Conservation (phyloP, 2,797 vertebrate species). For the Lutjanus argentimaculatus region DNA sequence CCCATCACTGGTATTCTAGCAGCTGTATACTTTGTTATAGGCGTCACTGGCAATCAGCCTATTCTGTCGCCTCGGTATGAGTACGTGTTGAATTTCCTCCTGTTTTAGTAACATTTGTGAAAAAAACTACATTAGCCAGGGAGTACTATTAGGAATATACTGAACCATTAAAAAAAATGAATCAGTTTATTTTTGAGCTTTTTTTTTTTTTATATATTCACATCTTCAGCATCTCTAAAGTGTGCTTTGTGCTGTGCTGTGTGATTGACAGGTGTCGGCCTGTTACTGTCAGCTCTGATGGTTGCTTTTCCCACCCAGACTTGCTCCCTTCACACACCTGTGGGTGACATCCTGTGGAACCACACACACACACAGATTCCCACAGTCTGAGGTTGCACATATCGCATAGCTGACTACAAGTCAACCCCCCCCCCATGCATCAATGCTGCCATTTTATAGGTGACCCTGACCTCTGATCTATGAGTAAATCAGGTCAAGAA, state of each 20-base stretch:
- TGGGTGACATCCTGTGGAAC: neutral
- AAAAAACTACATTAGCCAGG: too few species aligned
- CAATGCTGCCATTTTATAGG: neutral
- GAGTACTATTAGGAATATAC: too few species aligned
- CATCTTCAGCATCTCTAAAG: neutral
- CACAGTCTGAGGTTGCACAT: conserved; percentile 1
- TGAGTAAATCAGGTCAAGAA: neutral
- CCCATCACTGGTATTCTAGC: too few species aligned
- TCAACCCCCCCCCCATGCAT: conserved; percentile 1
- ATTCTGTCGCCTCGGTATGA: too few species aligned
- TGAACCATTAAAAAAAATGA: too few species aligned
- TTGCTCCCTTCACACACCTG: neutral
- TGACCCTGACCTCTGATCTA: conserved; percentile 31
- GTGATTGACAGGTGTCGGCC: conserved; percentile 1
- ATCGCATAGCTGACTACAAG: neutral
- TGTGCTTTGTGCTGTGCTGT: neutral
- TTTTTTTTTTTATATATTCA: neutral
- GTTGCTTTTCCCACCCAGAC: neutral
- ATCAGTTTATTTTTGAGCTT: neutral
- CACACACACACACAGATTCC: neutral
- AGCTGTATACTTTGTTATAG: too few species aligned
- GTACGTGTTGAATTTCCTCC: too few species aligned
- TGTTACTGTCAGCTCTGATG: neutral
- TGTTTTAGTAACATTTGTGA: too few species aligned
- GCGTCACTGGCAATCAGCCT: too few species aligned